Percentiles rank a stretch among this genome's conserved stretches.
These are phyloP conservation scores for Glaucomys volans DNA, from an alignment of 2,113 vertebrate species.

Conservation along the genomic window DNA sequence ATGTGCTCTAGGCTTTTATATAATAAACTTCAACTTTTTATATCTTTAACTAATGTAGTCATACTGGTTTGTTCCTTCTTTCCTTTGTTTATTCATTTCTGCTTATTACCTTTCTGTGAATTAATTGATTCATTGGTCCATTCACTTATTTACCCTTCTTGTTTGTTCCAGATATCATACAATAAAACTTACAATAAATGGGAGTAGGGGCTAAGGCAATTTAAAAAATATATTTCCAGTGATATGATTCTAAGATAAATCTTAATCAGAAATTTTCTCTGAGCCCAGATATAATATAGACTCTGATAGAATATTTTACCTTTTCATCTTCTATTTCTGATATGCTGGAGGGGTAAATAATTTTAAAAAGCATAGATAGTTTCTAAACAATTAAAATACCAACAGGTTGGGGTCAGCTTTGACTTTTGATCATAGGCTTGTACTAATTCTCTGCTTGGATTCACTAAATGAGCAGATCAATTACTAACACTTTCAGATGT, in stretches of 20 bases:
- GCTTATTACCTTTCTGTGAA: conserved; percentile 56
- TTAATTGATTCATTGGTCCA: conserved; percentile 41
- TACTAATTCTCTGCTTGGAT: conserved; percentile 44
- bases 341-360: not conserved
- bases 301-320: conserved; percentile 34
- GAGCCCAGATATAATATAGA: not conserved
- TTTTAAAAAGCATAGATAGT: not conserved
- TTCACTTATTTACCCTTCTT: conserved; percentile 11
- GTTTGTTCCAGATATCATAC: conserved; percentile 10
- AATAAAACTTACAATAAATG: conserved; percentile 27
- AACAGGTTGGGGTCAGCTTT: conserved; percentile 35
- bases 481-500: conserved; percentile 63
- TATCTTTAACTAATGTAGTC: conserved; percentile 45
- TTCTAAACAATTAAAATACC: conserved; percentile 41
- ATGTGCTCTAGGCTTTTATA: conserved; percentile 28
- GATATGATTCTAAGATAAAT: not conserved
- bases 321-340: not conserved
- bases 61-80: conserved; percentile 47
- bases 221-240: not conserved
- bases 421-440: conserved; percentile 27
- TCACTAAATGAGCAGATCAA: conserved; percentile 56
- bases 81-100: conserved; percentile 48
- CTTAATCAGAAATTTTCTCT: not conserved
- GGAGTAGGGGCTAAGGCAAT: not conserved
- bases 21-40: conserved; percentile 30